Base-by-base conservation (phyloP, 2,113 vertebrate species). In the Alectura lathami region DNA sequence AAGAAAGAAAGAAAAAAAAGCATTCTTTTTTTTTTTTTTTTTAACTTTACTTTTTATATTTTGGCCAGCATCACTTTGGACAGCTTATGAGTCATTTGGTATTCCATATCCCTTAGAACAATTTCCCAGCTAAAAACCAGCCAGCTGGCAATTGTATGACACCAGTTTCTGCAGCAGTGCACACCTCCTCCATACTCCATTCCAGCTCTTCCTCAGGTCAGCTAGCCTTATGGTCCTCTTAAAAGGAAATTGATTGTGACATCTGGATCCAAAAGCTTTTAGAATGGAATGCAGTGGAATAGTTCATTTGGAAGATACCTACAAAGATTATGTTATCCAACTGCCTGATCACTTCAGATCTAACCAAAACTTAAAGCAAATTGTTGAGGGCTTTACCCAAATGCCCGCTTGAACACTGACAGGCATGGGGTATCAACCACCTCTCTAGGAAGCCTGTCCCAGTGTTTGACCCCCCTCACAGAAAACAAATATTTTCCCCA, bases 121-220 rank as follows among this genome's bases (percentile, higher is more conserved):
- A 11, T 38, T 84, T 81, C 40, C 60, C 51, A 67, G 40, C 8
- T 20, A 51, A 83, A 80, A 77, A 8, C 1, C 14, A 56, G 20
- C 21, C 11, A 63, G 12, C 75, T 73, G 82, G 26, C 23, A 64
- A 80, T 11, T 11, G 24, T 62, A 17, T 48, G 15, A 54, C 22
- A 48, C 20, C 48, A 74, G 3, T 21, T 88, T 77, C 51, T 43
- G 22, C 38, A 72, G 42, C 8, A 30, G 6, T 45, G 12, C 32
- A 62, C 14, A 48, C 1, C 8, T 6, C 7, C 10, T 75, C 75
- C 36, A 32, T 3, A 3, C 43, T 86, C 15, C 0, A 0, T 24
- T 75, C 32, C 79, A 38, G 21, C 14, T 62, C 11, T 59, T 21
- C 5, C 14, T n/a, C 1, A 4, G 30, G 27, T 56, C 56, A n/a